Base-by-base conservation (phyloP, 2,888 invertebrate genomes). In the Reticulitermes lucifugus region DNA sequence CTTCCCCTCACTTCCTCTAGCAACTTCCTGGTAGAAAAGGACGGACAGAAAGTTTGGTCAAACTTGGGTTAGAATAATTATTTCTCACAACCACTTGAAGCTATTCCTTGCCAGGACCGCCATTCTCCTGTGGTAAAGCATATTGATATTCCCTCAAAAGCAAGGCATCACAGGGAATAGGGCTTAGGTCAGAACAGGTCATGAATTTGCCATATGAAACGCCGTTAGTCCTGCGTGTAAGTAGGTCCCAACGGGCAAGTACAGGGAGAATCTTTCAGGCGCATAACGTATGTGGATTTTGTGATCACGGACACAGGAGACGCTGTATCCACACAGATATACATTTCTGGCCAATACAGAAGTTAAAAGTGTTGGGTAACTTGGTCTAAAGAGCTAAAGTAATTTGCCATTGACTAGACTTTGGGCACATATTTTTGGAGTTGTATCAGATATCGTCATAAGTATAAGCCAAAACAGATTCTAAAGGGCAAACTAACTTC, bases 11-110 rank as follows among this genome's bases (percentile, higher is more conserved):
- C 25, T 65, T 65, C 65, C 25, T n/a, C 22, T 46, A 0, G 6
- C 51, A 77, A 22, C 46, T 35, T 77, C 77, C 46, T n/a, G 51
- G 46, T 22, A 51, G 77, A 77, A 46, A 10, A 46, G 22, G 22
- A 77, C 46, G 2, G 46, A 46, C 51, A 46, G 51, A 51, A 77
- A 77, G 77, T 77, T 77, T 77, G 77, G 10, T 41, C 21, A 41
- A 35, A 35, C 41, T 73, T 41, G 2, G 41, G 35, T 73, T 41
- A 41, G 41, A 77, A 77, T 77, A 46, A 77, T 77, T 77, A 77
- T 51, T 77, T 77, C 51, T 46, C 77, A n/a, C 46, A 51, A 46
- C 46, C 46, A 51, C 77, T 77, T 77, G 0, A 46, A 35, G 41
- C 35, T 21, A 35, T 21, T 73, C 35, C 41, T 6, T 73, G 41